phyloP scores from a whole-genome alignment of 2,113 vertebrate genomes.

The Mola mola region DNA sequence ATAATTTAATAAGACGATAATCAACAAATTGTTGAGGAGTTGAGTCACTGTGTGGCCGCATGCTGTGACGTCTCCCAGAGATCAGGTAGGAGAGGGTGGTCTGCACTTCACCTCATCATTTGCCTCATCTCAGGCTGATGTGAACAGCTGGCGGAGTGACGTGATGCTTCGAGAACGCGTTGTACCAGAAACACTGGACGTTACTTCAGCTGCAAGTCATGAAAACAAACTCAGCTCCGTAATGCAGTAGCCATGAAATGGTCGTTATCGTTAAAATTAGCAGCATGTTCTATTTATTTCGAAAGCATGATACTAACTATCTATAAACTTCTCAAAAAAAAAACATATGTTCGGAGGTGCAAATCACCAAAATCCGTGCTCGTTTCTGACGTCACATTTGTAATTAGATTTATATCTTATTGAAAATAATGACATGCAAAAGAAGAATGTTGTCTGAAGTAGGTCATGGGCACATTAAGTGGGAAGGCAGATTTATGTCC shows the following conservation, averaged over 20 bases:
- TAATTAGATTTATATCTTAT: too few relatives aligned
- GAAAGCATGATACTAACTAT: too few relatives aligned
- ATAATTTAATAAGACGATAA: conserved; percentile 83
- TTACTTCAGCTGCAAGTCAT: not conserved
- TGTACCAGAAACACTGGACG: not conserved
- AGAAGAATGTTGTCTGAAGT: too few relatives aligned
- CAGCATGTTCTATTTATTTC: not conserved
- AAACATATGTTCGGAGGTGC: too few relatives aligned
- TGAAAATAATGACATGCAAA: too few relatives aligned
- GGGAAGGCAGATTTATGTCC: too few relatives aligned
- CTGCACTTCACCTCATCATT: conserved; percentile 29
- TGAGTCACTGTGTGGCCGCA: conserved; percentile 56
- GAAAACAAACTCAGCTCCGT: too few relatives aligned
- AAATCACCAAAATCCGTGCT: too few relatives aligned
- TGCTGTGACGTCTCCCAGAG: conserved; percentile 10
- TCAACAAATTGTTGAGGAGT: conserved; percentile 72
- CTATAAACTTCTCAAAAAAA: too few relatives aligned
- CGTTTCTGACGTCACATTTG: too few relatives aligned
- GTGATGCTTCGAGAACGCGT: not conserved
- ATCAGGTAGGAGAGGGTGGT: conserved; percentile 35
- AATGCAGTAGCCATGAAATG: not conserved
- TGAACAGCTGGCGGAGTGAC: conserved; percentile 1
- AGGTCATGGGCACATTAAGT: too few relatives aligned
- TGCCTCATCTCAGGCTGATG: not conserved
- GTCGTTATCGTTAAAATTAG: not conserved